Base-by-base conservation (phyloP, 2,888 invertebrate genomes). In the Tryphoninae sp. region DNA sequence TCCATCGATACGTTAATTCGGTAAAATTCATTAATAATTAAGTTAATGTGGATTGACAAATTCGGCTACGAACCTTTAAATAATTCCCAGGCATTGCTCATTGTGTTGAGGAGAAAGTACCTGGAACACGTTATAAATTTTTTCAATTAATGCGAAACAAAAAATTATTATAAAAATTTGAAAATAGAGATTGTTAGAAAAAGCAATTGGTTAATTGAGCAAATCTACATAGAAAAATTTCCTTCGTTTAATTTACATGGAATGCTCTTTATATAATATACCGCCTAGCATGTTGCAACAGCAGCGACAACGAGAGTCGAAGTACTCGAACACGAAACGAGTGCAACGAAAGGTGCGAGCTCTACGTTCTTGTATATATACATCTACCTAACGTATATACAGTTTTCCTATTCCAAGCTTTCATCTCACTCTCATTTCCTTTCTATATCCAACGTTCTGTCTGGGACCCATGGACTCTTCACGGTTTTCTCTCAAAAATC, bases 271-370 rank as follows among this genome's bases (percentile, higher is more conserved):
- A 55, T 55, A 55, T 19, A 55, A 55, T 55, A 19, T 55, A 7
- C 16, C 9, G 16, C 16, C 3, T 4, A 55, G 22, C 9, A 55
- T 19, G 55, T 55, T 62, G 68, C 76, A 76, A 33, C 67, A 49
- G 33, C 59, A 61, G 51, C 59, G 59, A 59, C 59, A 75, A 58
- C 67, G 55, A 55, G 68, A 76, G 61, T 62, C 76, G 51, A 61
- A 76, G 61, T 76, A 68, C 68, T 76, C 76, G 68, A 76, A 76
- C 68, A 67, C 33, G 76, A 69, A 76, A 69, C 76, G 67, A 68
- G 68, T 61, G 53, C 59, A 33, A 22, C 58, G 55, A 59, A 53
- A 58, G 67, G 75, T 55, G 67, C 67, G 33, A 65, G 58, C 67
- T 49, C 26, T 49, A 67, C 26, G 3, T 45, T 13, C 13, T 13